phyloP scores from a whole-genome alignment of 2,797 vertebrate genomes.

The Argentina silus region DNA sequence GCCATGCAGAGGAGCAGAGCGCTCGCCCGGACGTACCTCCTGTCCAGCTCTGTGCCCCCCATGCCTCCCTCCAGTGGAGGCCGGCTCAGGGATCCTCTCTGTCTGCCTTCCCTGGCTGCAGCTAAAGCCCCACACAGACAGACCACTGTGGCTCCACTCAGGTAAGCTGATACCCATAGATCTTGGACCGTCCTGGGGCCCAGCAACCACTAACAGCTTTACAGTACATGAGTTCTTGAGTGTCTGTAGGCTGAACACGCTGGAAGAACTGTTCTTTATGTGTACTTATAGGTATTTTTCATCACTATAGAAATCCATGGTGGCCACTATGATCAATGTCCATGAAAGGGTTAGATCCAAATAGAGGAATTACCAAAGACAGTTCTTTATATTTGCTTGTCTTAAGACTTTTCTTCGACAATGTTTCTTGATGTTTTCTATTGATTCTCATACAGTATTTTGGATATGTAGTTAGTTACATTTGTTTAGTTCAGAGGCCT shows the following conservation, averaged over 20 bases:
- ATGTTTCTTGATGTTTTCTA: too few species aligned
- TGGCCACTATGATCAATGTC: too few species aligned
- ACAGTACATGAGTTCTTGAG: background rate
- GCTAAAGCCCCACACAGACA: slow-evolving; percentile 43
- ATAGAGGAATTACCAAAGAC: too few species aligned
- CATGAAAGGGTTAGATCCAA: too few species aligned
- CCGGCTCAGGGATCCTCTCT: slow-evolving; percentile 46
- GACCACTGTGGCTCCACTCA: slow-evolving; percentile 59
- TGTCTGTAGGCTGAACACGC: background rate
- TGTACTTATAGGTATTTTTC: background rate
- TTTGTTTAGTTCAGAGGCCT: too few species aligned
- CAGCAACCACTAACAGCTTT: background rate
- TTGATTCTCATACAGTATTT: too few species aligned
- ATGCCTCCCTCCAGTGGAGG: slow-evolving; percentile 19
- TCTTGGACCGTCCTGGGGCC: background rate
- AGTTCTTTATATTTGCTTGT: too few species aligned
- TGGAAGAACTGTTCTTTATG: background rate
- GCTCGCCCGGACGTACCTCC: slow-evolving; percentile 48
- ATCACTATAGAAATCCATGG: too few species aligned
- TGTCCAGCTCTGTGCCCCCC: slow-evolving; percentile 48
- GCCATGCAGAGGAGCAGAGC: slow-evolving; percentile 34
- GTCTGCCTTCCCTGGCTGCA: slow-evolving; percentile 64
- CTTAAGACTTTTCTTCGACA: too few species aligned
- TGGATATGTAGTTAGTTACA: too few species aligned
- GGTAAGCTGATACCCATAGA: slow-evolving; percentile 54